Evolutionary conservation across 1,140 invertebrate genomes (phyloP).

Genomic region (Muscidifurax raptorellus): DNA sequence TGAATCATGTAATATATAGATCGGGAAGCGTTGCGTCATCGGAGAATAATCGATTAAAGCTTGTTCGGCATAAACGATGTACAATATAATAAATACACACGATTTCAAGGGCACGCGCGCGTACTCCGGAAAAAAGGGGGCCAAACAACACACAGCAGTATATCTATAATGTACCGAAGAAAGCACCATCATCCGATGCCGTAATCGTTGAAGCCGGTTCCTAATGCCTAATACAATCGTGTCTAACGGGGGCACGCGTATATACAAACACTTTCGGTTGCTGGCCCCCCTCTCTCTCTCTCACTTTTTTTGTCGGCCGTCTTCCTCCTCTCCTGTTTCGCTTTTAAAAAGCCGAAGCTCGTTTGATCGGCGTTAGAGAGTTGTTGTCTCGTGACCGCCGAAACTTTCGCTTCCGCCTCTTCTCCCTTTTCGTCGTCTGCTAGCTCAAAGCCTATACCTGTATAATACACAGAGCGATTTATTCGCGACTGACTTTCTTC

Average conservation of each 20-base stretch:
- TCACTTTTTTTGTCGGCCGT: slow-evolving; percentile 30
- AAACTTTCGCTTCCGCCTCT: slow-evolving; percentile 45
- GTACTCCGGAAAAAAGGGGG: background rate
- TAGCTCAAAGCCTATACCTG: no score
- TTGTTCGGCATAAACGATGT: no score
- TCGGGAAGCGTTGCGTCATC: no score
- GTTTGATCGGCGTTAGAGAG: slow-evolving; percentile 69
- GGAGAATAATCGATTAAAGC: no score
- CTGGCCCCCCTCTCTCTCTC: slow-evolving; percentile 44
- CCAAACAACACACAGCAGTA: background rate
- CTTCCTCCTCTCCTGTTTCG: slow-evolving; percentile 32
- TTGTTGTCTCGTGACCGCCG: background rate
- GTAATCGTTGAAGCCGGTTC: slow-evolving; percentile 40
- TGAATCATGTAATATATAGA: no score
- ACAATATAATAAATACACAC: no score
- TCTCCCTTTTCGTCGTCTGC: background rate
- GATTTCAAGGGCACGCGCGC: no score
- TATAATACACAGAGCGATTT: background rate
- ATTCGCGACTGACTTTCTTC: background rate
- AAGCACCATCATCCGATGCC: slow-evolving; percentile 50
- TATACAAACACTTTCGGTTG: slow-evolving; percentile 70
- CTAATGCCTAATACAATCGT: slow-evolving; percentile 51
- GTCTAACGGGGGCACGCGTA: slow-evolving; percentile 57
- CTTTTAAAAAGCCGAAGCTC: slow-evolving; percentile 19
- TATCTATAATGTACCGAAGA: background rate